Evolutionary conservation across 2,113 vertebrate species (phyloP), one percentile per base, ranked within the genome.

Genomic region (Amphiprion ocellaris): DNA sequence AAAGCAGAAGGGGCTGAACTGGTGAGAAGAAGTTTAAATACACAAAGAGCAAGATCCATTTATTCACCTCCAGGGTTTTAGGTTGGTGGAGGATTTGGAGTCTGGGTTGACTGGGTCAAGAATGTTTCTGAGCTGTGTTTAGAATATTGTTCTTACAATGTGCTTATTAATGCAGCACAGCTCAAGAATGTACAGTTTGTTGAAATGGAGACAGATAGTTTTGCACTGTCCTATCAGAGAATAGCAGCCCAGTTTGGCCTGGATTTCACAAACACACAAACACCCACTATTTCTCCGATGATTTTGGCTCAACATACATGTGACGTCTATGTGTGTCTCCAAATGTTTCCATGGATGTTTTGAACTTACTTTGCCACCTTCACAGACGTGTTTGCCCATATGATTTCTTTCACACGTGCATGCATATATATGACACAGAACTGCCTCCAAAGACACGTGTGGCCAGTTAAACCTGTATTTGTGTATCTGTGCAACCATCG

Each of bases 11-110:
- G 33, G 50, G 19, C 49, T 76, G 44, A 85, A 75, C 50, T 67
- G 62, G 53, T 69, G 70, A 55, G 76, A 78, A 65, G 47, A 71
- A 54, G 71, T 87, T 73, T 79, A 85, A 76, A 80, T 46, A 77
- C 77, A 89, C 70, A 86, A 58, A 71, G 60, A 23, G 46, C 14
- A 54, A 71, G 73, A 63, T 82, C 65, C 2, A 81, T 85, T 81
- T 69, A 77, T 62, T 65, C 69, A 82, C 68, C 59, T 84, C 60
- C 83, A n/a, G 10, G 81, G 55, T 63, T 85, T 84, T 30, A 66
- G 37, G 47, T 64, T 70, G 28, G 30, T 65, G 47, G 52, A 12
- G 58, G 70, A 82, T 74, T 82, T 79, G 59, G 2, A 79, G 68
- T 67, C 50, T 23, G 47, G 28, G 33, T 59, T 63, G 55, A 76